These are phyloP conservation scores for Macquaria australasica DNA, from an alignment of 2,113 vertebrate species.

Conservation along the genomic window DNA sequence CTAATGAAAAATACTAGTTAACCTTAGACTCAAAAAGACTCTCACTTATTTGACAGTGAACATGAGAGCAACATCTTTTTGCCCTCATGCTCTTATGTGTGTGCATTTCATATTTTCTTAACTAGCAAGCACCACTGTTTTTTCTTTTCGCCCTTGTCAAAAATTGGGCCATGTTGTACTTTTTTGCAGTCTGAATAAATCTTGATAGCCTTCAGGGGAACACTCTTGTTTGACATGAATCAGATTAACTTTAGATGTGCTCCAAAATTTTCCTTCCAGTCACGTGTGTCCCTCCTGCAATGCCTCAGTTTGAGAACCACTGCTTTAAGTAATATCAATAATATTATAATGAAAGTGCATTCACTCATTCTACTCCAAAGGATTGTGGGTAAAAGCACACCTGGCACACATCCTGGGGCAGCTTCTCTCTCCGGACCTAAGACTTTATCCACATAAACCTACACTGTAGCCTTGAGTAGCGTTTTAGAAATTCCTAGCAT, in stretches of 20 bases:
- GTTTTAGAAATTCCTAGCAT: slow-evolving; percentile 36
- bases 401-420: neutral
- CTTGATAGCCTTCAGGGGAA: too few species aligned
- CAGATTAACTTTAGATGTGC: neutral
- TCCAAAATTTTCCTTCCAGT: neutral
- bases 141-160: neutral
- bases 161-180: neutral
- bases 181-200: neutral
- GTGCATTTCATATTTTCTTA: too few species aligned
- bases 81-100: too few species aligned
- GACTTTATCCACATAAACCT: neutral
- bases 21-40: too few species aligned
- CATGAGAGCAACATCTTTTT: too few species aligned
- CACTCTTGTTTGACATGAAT: neutral
- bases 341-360: neutral
- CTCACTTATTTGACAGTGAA: too few species aligned
- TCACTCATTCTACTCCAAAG: neutral
- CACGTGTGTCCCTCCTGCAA: neutral
- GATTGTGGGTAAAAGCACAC: neutral
- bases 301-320: neutral
- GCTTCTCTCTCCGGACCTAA: neutral
- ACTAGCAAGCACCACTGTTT: neutral
- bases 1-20: neutral
- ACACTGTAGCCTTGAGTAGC: slow-evolving; percentile 3
- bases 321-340: neutral